Evolutionary conservation across 2,113 vertebrate species (phyloP).

Genomic region (Deroptyus accipitrinus): DNA sequence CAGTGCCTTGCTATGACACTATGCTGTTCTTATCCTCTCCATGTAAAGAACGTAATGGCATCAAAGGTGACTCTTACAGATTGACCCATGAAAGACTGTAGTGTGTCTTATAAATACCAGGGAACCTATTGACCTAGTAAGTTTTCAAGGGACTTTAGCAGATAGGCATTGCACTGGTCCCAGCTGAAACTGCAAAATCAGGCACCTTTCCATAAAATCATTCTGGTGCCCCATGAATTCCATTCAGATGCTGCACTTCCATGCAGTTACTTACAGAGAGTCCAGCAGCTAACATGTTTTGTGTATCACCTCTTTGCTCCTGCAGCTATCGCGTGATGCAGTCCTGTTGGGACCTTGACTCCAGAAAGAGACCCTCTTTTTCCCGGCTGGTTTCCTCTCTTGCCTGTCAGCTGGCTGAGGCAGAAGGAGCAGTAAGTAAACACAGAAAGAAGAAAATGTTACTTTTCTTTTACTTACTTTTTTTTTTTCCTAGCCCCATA

Average conservation of each 20-base stretch:
- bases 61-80: background rate
- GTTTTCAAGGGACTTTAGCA: background rate
- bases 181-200: background rate
- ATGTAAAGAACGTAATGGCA: background rate
- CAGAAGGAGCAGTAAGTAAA: slow-evolving; percentile 85
- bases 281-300: background rate
- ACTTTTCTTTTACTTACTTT: background rate
- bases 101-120: background rate
- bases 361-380: slow-evolving; percentile 84
- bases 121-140: background rate
- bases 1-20: background rate
- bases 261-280: background rate
- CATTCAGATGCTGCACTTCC: background rate
- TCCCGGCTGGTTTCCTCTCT: slow-evolving; percentile 83
- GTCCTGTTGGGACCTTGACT: slow-evolving; percentile 88
- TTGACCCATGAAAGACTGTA: background rate
- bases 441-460: background rate
- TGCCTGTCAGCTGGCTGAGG: slow-evolving; percentile 80
- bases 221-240: background rate
- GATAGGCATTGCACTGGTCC: background rate
- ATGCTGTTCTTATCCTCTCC: background rate
- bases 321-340: slow-evolving; percentile 87
- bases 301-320: background rate
- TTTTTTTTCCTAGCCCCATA: background rate
- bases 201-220: background rate